Evolutionary conservation across 2,797 vertebrate genomes (phyloP).

Genomic region (Notoglanidium macrostoma): DNA sequence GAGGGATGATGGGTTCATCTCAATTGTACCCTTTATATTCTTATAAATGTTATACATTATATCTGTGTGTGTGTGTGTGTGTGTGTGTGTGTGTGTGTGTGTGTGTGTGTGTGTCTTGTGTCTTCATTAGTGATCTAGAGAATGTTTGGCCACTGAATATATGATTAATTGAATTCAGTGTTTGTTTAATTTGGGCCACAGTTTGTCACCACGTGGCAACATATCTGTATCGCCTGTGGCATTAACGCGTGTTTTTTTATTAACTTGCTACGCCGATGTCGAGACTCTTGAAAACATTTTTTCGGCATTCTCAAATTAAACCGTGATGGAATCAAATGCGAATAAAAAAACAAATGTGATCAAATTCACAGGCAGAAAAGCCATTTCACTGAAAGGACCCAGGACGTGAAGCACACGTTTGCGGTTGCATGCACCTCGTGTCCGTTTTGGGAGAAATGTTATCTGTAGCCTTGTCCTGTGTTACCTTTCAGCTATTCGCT

Average conservation of each 20-base stretch:
- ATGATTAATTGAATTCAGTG: background rate
- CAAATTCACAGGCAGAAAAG: too few relatives aligned
- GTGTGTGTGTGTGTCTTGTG: too few relatives aligned
- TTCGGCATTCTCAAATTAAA: background rate
- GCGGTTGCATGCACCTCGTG: background rate
- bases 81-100: background rate
- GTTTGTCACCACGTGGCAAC: too few relatives aligned
- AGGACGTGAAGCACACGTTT: background rate
- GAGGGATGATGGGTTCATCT: slow-evolving; percentile 5
- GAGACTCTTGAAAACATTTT: background rate
- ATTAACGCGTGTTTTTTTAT: too few relatives aligned
- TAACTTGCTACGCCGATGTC: background rate
- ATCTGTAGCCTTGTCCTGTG: background rate
- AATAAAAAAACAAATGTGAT: background rate
- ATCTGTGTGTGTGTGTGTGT: background rate
- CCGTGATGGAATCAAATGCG: background rate
- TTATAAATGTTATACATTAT: background rate
- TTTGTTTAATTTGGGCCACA: background rate
- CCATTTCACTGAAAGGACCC: background rate
- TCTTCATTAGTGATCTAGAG: background rate
- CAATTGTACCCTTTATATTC: slow-evolving; percentile 12
- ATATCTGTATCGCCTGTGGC: too few relatives aligned
- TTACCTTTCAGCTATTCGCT: background rate
- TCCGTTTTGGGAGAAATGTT: too few relatives aligned
- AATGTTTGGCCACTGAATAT: background rate